Evolutionary conservation across 2,888 invertebrate genomes (phyloP).

Genomic region (Coelogynopora nodosa): DNA sequence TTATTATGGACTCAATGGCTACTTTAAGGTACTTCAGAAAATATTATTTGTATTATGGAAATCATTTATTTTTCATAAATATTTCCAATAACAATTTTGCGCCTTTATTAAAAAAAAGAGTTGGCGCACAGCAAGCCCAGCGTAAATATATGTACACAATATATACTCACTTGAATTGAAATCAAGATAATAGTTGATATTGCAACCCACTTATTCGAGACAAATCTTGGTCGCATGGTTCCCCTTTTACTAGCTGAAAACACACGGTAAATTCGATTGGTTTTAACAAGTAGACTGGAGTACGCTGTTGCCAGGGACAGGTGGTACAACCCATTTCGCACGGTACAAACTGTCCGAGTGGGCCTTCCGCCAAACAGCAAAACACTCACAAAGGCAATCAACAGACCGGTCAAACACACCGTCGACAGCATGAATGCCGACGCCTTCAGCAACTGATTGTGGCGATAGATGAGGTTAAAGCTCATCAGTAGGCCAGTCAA

Average conservation of each 20-base stretch:
- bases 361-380: not conserved
- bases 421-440: slow-evolving; percentile 15
- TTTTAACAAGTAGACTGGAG: slow-evolving; percentile 32
- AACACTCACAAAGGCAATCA: not conserved
- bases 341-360: not conserved
- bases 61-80: too few species aligned
- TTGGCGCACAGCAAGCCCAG: too few species aligned
- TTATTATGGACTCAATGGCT: too few species aligned
- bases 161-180: slow-evolving; percentile 10
- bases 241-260: slow-evolving; percentile 24
- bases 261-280: slow-evolving; percentile 31
- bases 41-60: too few species aligned
- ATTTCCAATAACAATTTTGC: too few species aligned
- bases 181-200: not conserved
- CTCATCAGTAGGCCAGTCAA: not conserved
- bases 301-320: slow-evolving; percentile 3
- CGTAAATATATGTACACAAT: too few species aligned
- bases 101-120: too few species aligned
- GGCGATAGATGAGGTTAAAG: not conserved
- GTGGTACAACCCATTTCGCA: slow-evolving; percentile 11
- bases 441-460: not conserved
- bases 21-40: too few species aligned
- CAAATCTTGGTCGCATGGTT: not conserved
- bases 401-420: not conserved
- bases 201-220: not conserved